Base-by-base conservation (phyloP, 2,888 invertebrate species). In the Strigamia transsilvanica region DNA sequence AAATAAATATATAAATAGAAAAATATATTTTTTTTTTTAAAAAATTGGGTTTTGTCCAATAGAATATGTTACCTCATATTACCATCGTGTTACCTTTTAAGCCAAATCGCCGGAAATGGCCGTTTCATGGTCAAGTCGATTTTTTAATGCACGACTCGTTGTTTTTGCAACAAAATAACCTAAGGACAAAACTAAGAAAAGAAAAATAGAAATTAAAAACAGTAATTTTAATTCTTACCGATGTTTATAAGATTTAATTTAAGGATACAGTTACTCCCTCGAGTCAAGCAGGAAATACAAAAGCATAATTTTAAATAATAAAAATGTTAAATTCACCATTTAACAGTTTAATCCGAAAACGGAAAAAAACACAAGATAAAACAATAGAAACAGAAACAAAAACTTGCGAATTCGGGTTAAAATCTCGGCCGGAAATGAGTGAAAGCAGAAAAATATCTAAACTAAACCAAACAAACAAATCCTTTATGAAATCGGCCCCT, bases 61-160 rank as follows among this genome's bases (percentile, higher is more conserved):
- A 18, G 21, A 15, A 1, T 9, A 7, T 6, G 10, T 61, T 21
- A 61, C 61, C 13, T 66, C 61, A 66, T 9, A 21, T 23, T 66
- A 23, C 23, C 3, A 73, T 27, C 27, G 7, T 32, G 73, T 73
- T 27, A 32, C 73, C 32, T 73, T 73, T 38, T 73, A 27, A 73
- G 15, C 32, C 15, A 73, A 73, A 73, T 56, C 18, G 18, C 73
- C 27, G 73, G 73, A 73, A 73, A 73, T 73, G 73, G 27, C 32
- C 23, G 73, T 73, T 73, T 73, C 73, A 73, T 73, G 73, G 73
- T n/a, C 73, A 73, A 73, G 32, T 73, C 73, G 2, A 32, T 73
- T 73, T 73, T 73, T 73, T 73, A 32, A 12, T 23, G n/a, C 32
- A 56, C 18, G 56, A n/a, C 18, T 56, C 56, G 12, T 73, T 2